A percentile compares a stretch with the other conserved stretches of the same genome.
These are phyloP conservation scores for Orbicella faveolata DNA, from an alignment of 64 coral and sea anemone genomes.

Conservation along the genomic window DNA sequence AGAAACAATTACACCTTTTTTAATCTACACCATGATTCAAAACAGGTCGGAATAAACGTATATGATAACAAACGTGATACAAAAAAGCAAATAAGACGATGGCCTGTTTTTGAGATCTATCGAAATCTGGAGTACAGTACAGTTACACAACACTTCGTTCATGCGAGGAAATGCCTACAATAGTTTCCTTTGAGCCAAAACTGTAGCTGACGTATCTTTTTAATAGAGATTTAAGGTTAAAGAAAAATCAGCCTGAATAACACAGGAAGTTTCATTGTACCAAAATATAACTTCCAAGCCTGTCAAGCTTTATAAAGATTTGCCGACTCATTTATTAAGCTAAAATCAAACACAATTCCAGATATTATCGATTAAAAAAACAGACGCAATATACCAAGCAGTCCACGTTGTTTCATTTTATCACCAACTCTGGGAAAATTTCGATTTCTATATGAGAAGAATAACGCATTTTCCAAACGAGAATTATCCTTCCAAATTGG, in stretches of 20 bases:
- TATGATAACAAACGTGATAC: not conserved
- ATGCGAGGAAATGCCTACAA: not conserved
- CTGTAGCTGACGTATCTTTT: no score
- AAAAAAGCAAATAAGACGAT: conserved; percentile 6
- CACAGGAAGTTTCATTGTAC: no score
- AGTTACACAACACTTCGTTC: not conserved
- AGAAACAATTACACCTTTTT: not conserved
- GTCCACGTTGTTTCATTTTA: not conserved
- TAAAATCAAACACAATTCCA: not conserved
- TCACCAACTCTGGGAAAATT: not conserved
- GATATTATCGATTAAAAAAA: not conserved
- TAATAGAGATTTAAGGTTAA: no score
- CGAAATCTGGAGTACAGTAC: not conserved
- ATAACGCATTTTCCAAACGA: not conserved
- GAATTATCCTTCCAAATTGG: not conserved
- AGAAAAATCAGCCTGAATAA: no score
- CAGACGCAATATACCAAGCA: not conserved
- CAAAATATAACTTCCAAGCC: no score
- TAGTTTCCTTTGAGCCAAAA: not conserved
- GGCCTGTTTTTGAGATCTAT: not conserved
- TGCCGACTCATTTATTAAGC: no score
- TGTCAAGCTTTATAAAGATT: no score
- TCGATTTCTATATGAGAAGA: not conserved
- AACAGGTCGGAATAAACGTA: not conserved
- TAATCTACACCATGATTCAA: not conserved